Evolutionary conservation across 2,113 vertebrate species (phyloP).

Genomic region (Chaenocephalus aceratus): DNA sequence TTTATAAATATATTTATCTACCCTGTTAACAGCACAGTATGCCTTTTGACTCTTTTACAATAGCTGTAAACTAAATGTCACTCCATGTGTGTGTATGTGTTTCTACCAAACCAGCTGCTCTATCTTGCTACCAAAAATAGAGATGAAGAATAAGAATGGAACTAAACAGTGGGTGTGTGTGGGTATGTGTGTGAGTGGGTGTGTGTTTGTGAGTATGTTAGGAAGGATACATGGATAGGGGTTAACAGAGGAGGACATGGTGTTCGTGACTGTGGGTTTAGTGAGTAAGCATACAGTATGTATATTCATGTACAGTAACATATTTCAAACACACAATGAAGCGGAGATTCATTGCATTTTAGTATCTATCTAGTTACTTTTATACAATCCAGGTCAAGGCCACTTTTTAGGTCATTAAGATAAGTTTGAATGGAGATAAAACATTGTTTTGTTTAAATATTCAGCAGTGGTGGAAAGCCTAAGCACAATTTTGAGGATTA

Average conservation of each 20-base stretch:
- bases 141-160: conserved; percentile 69
- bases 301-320: conserved; percentile 41
- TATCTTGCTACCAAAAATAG: conserved; percentile 67
- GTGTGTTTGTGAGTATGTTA: conserved; percentile 43
- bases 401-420: conserved; percentile 4
- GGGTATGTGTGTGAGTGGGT: conserved; percentile 13
- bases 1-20: not conserved
- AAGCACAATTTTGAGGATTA: not conserved
- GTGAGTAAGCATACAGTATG: conserved; percentile 46
- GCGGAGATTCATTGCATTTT: conserved; percentile 23
- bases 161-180: conserved; percentile 48
- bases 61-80: conserved; percentile 27
- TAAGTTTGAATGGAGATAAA: conserved; percentile 2
- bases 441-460: not conserved
- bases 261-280: conserved; percentile 59
- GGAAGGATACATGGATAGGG: conserved; percentile 38
- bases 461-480: not conserved
- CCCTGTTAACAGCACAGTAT: conserved; percentile 6
- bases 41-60: conserved; percentile 6
- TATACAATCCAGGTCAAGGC: conserved; percentile 3
- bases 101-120: conserved; percentile 63
- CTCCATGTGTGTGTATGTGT: conserved; percentile 10
- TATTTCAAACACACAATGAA: conserved; percentile 19
- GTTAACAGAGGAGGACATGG: conserved; percentile 57
- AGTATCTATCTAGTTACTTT: not conserved